A percentile compares a stretch with the other conserved stretches of the same genome.
phyloP scores from a whole-genome alignment of 2,888 invertebrate genomes.

The Trisateles emortualis region DNA sequence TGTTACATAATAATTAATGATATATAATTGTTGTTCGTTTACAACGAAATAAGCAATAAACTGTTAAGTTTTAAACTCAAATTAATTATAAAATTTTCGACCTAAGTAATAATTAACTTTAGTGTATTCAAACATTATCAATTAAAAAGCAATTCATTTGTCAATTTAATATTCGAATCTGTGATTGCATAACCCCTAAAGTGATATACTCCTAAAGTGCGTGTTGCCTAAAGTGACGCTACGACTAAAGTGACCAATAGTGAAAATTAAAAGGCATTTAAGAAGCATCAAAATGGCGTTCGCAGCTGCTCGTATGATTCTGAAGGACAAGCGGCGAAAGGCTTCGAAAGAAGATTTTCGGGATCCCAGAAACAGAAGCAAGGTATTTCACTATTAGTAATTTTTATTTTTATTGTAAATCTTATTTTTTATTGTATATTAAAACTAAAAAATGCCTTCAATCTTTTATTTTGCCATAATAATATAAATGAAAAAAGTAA shows the following conservation, averaged over 20 bases:
- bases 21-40: conserved; percentile 35
- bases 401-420: too few relatives aligned
- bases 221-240: conserved; percentile 14
- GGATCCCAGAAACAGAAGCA: conserved; percentile 91
- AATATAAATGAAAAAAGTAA: too few relatives aligned
- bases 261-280: conserved; percentile 48
- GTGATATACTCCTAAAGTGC: conserved; percentile 8
- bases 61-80: conserved; percentile 60
- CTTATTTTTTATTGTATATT: too few relatives aligned
- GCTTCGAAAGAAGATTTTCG: conserved; percentile 93
- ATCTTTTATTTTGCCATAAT: too few relatives aligned
- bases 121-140: conserved; percentile 29
- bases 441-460: too few relatives aligned
- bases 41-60: conserved; percentile 68
- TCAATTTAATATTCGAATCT: conserved; percentile 66
- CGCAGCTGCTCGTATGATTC: conserved; percentile 94
- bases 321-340: conserved; percentile 93
- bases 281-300: conserved; percentile 89
- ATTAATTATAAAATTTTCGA: conserved; percentile 40
- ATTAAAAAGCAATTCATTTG: conserved; percentile 60
- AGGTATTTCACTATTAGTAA: too few relatives aligned
- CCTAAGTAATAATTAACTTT: conserved; percentile 42
- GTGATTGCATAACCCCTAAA: conserved; percentile 59
- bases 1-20: conserved; percentile 29
- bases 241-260: conserved; percentile 40